Conservation (phyloP, 1,140 invertebrate genomes). For the Hyles vespertilio region DNA sequence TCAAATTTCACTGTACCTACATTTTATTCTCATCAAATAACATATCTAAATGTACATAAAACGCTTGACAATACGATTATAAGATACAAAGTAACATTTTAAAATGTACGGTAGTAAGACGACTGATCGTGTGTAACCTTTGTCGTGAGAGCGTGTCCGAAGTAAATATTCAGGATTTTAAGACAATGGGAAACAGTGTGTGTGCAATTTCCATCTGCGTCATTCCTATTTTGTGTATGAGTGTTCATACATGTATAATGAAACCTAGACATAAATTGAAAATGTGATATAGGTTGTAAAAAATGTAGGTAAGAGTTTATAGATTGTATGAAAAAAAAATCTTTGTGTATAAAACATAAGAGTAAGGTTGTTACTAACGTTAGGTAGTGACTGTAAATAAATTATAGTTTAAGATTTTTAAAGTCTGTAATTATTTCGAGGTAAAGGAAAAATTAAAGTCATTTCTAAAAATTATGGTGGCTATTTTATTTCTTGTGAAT, state of each 20-base stretch:
- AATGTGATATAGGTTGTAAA: conserved; percentile 75
- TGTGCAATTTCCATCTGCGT: conserved; percentile 8
- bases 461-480: conserved; percentile 55
- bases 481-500: background rate
- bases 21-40: conserved; percentile 56
- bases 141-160: too few species aligned
- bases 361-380: conserved; percentile 31
- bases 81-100: conserved; percentile 51
- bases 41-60: conserved; percentile 73
- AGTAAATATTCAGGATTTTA: too few species aligned
- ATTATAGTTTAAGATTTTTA: conserved; percentile 70
- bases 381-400: conserved; percentile 57
- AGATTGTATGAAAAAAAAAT: conserved; percentile 45
- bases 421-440: conserved; percentile 68
- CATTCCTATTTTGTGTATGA: conserved; percentile 9
- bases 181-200: background rate
- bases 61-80: conserved; percentile 72
- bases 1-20: conserved; percentile 14
- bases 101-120: conserved; percentile 8
- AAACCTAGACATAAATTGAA: conserved; percentile 59
- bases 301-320: conserved; percentile 57
- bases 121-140: too few species aligned
- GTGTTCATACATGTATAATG: conserved; percentile 7
- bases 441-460: conserved; percentile 66
- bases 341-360: conserved; percentile 42